Conservation (phyloP, 2,797 vertebrate genomes). For the Enteromius trimaculatus region DNA sequence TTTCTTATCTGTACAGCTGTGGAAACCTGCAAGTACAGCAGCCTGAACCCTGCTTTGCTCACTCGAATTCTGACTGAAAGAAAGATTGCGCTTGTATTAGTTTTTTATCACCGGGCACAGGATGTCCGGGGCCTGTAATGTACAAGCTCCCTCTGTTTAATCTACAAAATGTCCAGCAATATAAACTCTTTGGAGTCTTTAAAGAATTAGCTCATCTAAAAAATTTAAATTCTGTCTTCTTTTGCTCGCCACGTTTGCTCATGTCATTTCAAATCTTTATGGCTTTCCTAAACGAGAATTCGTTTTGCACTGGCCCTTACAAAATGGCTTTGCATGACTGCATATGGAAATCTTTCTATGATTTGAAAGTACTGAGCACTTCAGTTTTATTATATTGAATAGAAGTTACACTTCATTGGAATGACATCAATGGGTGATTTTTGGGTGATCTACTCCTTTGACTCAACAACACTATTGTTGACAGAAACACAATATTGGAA, state of each 20-base stretch:
- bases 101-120: slow-evolving; percentile 30
- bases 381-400: background rate
- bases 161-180: slow-evolving; percentile 21
- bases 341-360: background rate
- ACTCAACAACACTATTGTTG: background rate
- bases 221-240: background rate
- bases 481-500: background rate
- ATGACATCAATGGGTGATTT: background rate
- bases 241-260: background rate
- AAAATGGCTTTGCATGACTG: background rate
- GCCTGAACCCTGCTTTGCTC: slow-evolving; percentile 37
- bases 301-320: background rate
- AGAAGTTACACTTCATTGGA: background rate
- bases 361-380: background rate
- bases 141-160: slow-evolving; percentile 27
- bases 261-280: background rate
- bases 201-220: slow-evolving; percentile 6
- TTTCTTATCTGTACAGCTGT: slow-evolving; percentile 55
- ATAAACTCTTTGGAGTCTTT: background rate
- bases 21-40: slow-evolving; percentile 57
- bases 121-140: slow-evolving; percentile 21
- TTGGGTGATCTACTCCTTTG: background rate
- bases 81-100: slow-evolving; percentile 23
- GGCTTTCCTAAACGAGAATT: background rate
- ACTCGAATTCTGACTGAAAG: slow-evolving; percentile 27